These are phyloP conservation scores for Platysternon megacephalum DNA, from an alignment of 2,113 vertebrate genomes.

Conservation along the genomic window DNA sequence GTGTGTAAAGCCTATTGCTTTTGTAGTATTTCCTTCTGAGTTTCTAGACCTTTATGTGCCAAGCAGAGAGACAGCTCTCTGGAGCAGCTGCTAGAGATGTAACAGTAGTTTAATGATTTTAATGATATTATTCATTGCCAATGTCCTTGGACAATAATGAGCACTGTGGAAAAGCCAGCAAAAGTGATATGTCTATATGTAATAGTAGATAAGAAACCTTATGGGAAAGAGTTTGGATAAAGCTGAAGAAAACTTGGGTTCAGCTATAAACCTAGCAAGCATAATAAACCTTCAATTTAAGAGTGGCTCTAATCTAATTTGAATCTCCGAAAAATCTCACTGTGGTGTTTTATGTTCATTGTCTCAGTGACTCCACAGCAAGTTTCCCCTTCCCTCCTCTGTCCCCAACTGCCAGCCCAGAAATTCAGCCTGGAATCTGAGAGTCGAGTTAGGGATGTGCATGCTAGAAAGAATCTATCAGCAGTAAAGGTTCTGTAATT, in stretches of 20 bases:
- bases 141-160: background rate
- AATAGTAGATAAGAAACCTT: background rate
- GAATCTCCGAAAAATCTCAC: background rate
- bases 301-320: background rate
- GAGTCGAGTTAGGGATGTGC: background rate
- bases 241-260: background rate
- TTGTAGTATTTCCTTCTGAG: background rate
- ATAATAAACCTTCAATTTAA: background rate
- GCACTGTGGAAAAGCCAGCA: background rate
- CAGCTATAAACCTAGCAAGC: background rate
- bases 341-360: background rate
- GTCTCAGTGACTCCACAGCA: background rate
- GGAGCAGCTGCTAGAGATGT: too few species aligned
- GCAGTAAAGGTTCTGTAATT: background rate
- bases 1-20: background rate
- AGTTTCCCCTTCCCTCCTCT: background rate
- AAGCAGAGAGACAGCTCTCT: background rate
- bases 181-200: background rate
- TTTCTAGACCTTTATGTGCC: background rate
- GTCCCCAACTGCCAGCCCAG: background rate
- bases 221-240: background rate
- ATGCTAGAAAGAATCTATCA: background rate
- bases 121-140: background rate
- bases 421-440: background rate
- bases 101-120: too few species aligned